phyloP scores from a whole-genome alignment of 1,140 invertebrate species.

The Drosophila trapezifrons region DNA sequence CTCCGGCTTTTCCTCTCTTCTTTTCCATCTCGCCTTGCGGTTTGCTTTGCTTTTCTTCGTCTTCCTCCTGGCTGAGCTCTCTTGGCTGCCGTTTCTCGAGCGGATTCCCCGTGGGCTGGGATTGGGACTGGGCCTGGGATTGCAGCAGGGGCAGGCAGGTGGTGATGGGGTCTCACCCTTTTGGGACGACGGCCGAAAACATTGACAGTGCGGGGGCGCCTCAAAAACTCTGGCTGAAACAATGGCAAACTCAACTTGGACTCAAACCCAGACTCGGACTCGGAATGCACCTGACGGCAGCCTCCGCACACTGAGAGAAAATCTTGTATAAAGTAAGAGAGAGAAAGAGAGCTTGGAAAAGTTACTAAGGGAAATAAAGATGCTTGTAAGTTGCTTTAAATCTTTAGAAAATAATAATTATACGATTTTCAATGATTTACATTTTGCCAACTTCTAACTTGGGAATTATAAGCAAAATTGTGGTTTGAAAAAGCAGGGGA shows the following conservation, averaged over 20 bases:
- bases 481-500: no score
- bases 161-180: constrained; percentile 68
- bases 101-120: constrained; percentile 40
- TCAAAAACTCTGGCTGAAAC: constrained; percentile 38
- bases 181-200: constrained; percentile 52
- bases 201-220: constrained; percentile 67
- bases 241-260: constrained; percentile 34
- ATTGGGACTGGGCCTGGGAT: no score
- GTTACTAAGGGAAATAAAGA: not conserved
- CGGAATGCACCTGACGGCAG: constrained; percentile 43
- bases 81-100: constrained; percentile 43
- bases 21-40: constrained; percentile 29
- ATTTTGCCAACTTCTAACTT: no score
- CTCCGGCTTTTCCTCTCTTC: constrained; percentile 11
- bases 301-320: constrained; percentile 13
- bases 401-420: no score
- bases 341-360: not conserved
- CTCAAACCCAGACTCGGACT: constrained; percentile 14
- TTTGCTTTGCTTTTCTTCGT: constrained; percentile 28
- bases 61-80: constrained; percentile 4
- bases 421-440: no score
- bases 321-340: not conserved
- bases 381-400: no score
- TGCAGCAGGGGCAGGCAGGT: not conserved
- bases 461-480: no score